Conservation (phyloP, 1,140 invertebrate species). For the Hylaeus volcanicus region DNA sequence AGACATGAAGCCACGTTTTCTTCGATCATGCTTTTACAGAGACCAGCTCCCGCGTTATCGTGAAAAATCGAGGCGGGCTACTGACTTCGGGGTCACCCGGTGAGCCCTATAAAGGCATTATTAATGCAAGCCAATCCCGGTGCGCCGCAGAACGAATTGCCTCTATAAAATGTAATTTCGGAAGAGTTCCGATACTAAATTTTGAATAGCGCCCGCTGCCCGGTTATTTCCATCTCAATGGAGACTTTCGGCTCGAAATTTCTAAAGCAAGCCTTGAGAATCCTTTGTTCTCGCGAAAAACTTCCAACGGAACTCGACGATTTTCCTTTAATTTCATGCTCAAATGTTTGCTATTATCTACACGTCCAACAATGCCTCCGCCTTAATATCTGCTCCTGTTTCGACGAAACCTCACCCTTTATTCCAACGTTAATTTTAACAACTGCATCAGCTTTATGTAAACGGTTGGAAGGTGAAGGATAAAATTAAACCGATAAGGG, state of each 20-base stretch:
- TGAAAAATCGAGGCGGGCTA: constrained; percentile 66
- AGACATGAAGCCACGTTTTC: not conserved
- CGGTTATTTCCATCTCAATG: constrained; percentile 68
- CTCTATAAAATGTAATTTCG: constrained; percentile 77
- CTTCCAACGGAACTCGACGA: not conserved
- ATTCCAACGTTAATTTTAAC: not conserved
- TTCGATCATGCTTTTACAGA: constrained; percentile 29
- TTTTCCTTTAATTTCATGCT: not conserved
- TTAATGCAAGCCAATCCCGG: constrained; percentile 76
- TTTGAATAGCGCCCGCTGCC: constrained; percentile 67
- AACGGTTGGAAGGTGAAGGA: too few species aligned
- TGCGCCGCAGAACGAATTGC: constrained; percentile 72
- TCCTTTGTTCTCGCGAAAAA: constrained; percentile 21
- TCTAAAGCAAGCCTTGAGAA: not conserved
- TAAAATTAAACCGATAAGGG: too few species aligned
- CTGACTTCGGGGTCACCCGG: constrained; percentile 69
- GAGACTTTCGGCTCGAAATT: constrained; percentile 32
- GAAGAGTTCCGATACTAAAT: constrained; percentile 72
- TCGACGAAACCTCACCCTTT: not conserved
- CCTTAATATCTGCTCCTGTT: not conserved
- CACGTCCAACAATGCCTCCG: not conserved
- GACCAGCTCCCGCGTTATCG: constrained; percentile 10
- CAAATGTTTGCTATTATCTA: not conserved
- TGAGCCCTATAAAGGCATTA: constrained; percentile 72
- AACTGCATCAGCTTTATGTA: too few species aligned